These are phyloP conservation scores for Hippocampus barbouri DNA, from an alignment of 2,113 vertebrate species.

Conservation along the genomic window DNA sequence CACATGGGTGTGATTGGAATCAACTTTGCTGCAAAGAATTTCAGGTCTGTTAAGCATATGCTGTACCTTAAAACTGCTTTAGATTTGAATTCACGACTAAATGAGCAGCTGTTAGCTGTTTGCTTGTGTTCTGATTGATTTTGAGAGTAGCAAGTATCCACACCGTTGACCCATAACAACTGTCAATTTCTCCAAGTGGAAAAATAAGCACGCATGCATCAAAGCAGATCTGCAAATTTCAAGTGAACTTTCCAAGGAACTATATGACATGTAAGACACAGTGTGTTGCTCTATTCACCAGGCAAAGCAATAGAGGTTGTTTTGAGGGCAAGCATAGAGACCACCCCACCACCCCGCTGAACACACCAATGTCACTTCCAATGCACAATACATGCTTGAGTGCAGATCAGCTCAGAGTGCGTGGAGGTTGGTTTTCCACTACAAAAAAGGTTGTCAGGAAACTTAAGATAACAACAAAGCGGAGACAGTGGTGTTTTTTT, in stretches of 20 bases:
- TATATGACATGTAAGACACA: not conserved
- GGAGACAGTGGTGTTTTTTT: too few species aligned
- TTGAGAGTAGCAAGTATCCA: not conserved
- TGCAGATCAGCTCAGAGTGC: too few species aligned
- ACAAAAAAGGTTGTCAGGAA: too few species aligned
- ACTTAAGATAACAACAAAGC: too few species aligned
- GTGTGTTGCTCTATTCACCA: too few species aligned
- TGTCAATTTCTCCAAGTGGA: not conserved
- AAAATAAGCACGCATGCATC: not conserved
- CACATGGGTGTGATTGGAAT: conserved; percentile 8
- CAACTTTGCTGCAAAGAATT: not conserved
- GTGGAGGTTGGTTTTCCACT: too few species aligned
- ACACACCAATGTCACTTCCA: too few species aligned
- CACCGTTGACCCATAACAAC: not conserved
- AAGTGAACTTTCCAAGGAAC: not conserved
- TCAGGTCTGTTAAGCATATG: not conserved
- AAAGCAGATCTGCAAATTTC: not conserved
- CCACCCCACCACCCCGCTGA: too few species aligned
- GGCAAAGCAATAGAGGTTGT: too few species aligned
- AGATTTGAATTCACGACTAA: not conserved
- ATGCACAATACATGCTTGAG: too few species aligned
- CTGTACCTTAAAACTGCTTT: not conserved
- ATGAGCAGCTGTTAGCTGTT: not conserved
- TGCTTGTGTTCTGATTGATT: not conserved
- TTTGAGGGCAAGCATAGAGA: too few species aligned